Evolutionary conservation across 1,140 invertebrate genomes (phyloP), one percentile per base, ranked within the genome.

Genomic region (Pomacea maculata): DNA sequence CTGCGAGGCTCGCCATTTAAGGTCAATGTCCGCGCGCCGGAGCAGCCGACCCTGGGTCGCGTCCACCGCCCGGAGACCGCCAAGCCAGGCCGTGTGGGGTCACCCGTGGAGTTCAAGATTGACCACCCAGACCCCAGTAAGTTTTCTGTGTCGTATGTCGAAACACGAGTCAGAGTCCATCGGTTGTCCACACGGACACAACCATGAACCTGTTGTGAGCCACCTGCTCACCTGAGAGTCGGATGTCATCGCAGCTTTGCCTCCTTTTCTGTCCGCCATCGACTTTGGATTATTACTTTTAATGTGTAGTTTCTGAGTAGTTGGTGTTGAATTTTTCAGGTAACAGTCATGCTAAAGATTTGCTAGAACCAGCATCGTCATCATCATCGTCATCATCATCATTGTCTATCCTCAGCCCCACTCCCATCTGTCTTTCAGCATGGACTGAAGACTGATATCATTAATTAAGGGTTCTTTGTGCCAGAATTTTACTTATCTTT

Each of bases 41-140:
- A 72, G 29, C 54, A 94, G 94, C 34, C 94, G 95, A 85, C 94
- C 95, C 0, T 93, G 93, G 19, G 94, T 96, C 75, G 97, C 96
- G 85, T 96, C 96, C 0, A 97, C 97, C 5, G 96, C 98, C 85
- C 97, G 97, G 15, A 92, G 99, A 6, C 45, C 61, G 57, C 17
- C 67, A 94, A 96, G 61, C 95, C 96, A 81, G 98, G 97, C 45
- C 95, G 97, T 45, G 95, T 99, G 8, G 97, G 97, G 10, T 94
- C 97, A 85, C 97, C 99, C 89, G 97, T 99, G 71, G 94, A 97
- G 84, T 96, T 97, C 77, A 97, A 98, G 92, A 99, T 99, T 87
- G 98, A 99, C 90, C 99, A 98, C 1, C 93, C 97, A 80, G 92
- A 96, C 85, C 97, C 98, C 29, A 97, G 97, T 29, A 54, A 64